Evolutionary conservation across 2,113 vertebrate species (phyloP), one percentile per base, ranked within the genome.

Genomic region (Hippoglossus stenolepis): DNA sequence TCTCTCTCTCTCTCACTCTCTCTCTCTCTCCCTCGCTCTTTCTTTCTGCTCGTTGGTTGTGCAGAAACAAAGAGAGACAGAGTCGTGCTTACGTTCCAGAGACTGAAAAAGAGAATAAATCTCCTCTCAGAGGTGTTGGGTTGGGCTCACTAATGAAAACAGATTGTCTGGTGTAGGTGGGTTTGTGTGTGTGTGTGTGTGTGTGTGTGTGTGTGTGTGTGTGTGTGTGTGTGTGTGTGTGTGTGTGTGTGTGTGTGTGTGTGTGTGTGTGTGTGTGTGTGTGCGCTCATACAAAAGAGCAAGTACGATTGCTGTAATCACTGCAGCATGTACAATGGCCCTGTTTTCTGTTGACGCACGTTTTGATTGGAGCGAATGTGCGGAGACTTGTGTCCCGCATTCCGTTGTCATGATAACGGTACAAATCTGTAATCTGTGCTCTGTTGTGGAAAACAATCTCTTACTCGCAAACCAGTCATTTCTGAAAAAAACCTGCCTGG

Each of bases 91-190:
- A 74, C 65, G 47, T 80, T 86, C n/a, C 24, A 69, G 58, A 61
- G 53, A 63, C 43, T 75, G 73, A 79, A 24, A 57, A 51, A 51
- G 56, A 65, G 70, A 79, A 79, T 68, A 56, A 82, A 26, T 24
- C 53, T 17, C n/a, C 69, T 80, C 26, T 67, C 58, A 85, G 68
- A 72, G 13, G 26, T 59, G 31, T 31, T 15, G 45, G 54, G 5
- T 45, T 60, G 77, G 54, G 49, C 71, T 85, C 53, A 73, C 73
- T 89, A 85, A 72, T 70, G 63, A 80, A 13, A 72, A 77, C 57
- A 86, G 21, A 75, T 51, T 66, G 15, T n/a, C 26, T 20, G 21
- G 59, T 65, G 45, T 70, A 20, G 21, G 2, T 74, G 47, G 3
- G 20, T 59, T 38, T 24, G 18, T 49, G 11, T 58, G 61, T 5